Percentiles rank a stretch among this genome's conserved stretches.
These are phyloP conservation scores for Melipona quadrifasciata DNA, from an alignment of 1,140 invertebrate genomes.

Conservation along the genomic window DNA sequence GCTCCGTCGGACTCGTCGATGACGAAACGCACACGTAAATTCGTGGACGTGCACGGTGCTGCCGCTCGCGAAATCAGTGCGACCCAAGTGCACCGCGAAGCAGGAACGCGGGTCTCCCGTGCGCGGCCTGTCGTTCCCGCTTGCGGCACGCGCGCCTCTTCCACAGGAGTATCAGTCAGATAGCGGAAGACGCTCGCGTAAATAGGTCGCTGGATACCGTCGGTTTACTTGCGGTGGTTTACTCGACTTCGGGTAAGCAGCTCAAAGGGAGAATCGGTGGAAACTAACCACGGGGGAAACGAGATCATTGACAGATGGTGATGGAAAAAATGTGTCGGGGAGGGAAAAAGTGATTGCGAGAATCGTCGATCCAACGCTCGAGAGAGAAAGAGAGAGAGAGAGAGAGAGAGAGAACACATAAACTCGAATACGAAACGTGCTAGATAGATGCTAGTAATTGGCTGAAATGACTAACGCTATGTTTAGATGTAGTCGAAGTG, in stretches of 20 bases:
- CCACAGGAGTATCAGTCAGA: constrained; percentile 27
- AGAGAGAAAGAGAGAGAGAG: background rate
- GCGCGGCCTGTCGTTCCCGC: constrained; percentile 65
- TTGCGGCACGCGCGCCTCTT: constrained; percentile 62
- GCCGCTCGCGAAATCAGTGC: constrained; percentile 62
- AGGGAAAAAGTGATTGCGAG: background rate
- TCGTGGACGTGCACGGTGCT: constrained; percentile 57
- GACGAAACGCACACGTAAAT: constrained; percentile 66
- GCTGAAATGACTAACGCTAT: background rate
- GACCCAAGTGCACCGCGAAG: constrained; percentile 62
- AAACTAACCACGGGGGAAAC: too few species aligned
- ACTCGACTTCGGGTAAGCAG: background rate
- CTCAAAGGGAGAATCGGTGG: too few species aligned
- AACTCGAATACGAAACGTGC: background rate
- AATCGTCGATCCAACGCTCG: background rate
- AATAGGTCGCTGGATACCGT: constrained; percentile 58
- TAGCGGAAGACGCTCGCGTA: constrained; percentile 46
- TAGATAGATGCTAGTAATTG: background rate
- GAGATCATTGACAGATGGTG: background rate
- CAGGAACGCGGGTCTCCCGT: constrained; percentile 63
- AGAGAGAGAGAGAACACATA: background rate
- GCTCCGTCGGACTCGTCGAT: constrained; percentile 56
- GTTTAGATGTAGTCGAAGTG: background rate
- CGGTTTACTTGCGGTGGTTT: background rate
- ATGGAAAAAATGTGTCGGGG: background rate